phyloP scores from a whole-genome alignment of 2,888 invertebrate genomes.

The Microctonus hyperodae region DNA sequence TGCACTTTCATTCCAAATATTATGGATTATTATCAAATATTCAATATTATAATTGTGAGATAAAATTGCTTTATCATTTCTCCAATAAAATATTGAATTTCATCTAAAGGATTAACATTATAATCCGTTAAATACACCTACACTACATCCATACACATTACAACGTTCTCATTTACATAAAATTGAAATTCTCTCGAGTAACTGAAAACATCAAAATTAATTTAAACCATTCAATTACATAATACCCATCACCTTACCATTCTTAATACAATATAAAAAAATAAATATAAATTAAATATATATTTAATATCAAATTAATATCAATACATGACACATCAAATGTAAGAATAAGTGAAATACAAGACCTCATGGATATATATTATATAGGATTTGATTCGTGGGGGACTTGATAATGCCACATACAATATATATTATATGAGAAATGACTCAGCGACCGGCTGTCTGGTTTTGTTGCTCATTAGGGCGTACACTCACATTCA shows the following conservation, averaged over 20 bases:
- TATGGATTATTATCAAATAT: background rate
- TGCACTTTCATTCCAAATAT: background rate
- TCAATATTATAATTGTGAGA: background rate
- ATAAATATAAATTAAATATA: background rate
- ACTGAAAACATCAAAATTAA: background rate
- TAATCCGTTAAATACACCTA: background rate
- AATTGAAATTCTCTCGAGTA: background rate
- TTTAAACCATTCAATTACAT: background rate
- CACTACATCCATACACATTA: background rate
- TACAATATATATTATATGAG: conserved; percentile 28
- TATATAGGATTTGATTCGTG: no score
- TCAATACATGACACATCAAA: background rate
- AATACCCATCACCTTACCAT: no score
- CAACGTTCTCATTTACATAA: background rate
- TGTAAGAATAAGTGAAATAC: background rate
- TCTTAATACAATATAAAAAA: no score
- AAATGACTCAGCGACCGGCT: conserved; percentile 55
- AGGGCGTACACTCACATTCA: conserved; percentile 43
- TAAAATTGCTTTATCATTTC: background rate
- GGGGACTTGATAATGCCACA: conserved; percentile 26
- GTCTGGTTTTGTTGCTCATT: conserved; percentile 50
- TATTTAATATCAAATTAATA: background rate
- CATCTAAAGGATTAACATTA: background rate
- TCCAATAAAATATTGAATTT: background rate
- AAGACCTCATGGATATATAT: background rate